phyloP scores from a whole-genome alignment of 2,113 vertebrate species.

The Tonatia bakeri region DNA sequence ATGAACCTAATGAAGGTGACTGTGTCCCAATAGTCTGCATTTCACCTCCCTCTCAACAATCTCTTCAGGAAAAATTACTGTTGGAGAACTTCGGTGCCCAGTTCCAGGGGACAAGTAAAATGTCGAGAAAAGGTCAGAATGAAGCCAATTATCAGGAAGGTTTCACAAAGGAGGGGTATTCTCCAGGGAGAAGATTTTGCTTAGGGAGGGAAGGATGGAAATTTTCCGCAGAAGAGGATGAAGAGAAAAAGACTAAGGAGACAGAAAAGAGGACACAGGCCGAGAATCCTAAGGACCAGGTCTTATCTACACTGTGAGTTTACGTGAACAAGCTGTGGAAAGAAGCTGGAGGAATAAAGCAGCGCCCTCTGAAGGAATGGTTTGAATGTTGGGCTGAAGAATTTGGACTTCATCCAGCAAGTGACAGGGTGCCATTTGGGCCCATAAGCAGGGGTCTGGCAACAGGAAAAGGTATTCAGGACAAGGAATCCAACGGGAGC shows the following conservation, averaged over 20 bases:
- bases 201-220: background rate
- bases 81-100: background rate
- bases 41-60: background rate
- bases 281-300: rapidly evolving
- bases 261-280: background rate
- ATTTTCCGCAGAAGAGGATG: background rate
- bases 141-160: background rate
- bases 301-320: background rate
- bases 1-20: background rate
- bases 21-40: background rate
- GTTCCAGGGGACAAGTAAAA: background rate
- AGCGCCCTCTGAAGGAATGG: background rate
- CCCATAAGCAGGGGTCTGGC: background rate
- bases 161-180: background rate
- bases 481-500: background rate
- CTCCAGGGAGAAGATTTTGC: background rate
- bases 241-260: background rate
- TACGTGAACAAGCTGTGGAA: background rate
- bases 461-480: background rate
- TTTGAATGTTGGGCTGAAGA: background rate
- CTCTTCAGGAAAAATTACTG: conserved; percentile 21
- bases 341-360: background rate
- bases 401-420: background rate
- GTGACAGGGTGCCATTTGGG: background rate
- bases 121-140: background rate